Base-by-base conservation (phyloP, 2,113 vertebrate genomes). In the Nothobranchius kuhntae region DNA sequence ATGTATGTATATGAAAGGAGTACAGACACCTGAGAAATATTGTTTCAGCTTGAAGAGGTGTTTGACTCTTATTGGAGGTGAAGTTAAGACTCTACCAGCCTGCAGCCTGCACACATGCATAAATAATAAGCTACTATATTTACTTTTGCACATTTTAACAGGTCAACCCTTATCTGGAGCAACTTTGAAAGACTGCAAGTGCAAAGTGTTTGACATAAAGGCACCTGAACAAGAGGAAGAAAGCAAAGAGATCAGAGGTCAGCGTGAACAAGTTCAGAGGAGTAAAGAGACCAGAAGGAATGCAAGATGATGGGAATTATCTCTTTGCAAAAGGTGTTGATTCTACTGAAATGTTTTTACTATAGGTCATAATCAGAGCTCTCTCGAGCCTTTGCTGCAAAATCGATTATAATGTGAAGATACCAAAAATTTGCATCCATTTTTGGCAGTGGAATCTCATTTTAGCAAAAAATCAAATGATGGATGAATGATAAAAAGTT, bases 51-150 rank as follows among this genome's bases (percentile, higher is more conserved):
- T 48, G 51, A 79, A 57, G 61, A 73, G 61, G 55, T 3, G 17
- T 7, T 50, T 73, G 77, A 85, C 66, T 64, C 50, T 81, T 50
- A 83, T 69, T 10, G 46, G 65, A 81, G 63, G 56, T 59, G 82
- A 83, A 65, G 30, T 21, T 21, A 21, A 44, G 53, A 38, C 61
- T 70, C 63, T 57, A 52, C 7, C 79, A 70, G 68, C 76, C 85
- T 13, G 57, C 61, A 67, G 80, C 48, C 35, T 35, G 30, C 30
- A 30, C 30, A 63, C 50, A 83, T 85, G 65, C 57, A 83, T 85
- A 60, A 77, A 77, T 61, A 48, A 81, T 61, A 36, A 76, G 26
- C 10, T 21, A 54, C 56, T 38, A 60, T 66, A 66, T 73, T 76
- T 61, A 26, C 48, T 66, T 66, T 71, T 63, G 69, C 59, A 68